Conservation (phyloP, 2,797 vertebrate species). For the Galagoides demidoff region DNA sequence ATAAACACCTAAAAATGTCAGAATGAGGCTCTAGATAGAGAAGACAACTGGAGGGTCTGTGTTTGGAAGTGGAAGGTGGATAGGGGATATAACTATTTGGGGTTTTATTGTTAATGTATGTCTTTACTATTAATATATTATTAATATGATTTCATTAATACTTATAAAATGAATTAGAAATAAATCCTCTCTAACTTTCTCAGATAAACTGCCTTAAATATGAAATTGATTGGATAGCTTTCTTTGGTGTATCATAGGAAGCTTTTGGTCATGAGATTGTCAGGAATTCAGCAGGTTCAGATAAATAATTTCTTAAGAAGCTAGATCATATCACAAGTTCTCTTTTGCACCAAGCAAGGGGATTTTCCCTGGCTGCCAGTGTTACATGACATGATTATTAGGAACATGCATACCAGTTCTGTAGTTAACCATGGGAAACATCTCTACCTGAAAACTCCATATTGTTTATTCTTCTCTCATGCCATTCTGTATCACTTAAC, state of each 20-base stretch:
- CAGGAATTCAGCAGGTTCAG: slow-evolving; percentile 11
- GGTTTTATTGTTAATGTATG: slow-evolving; percentile 50
- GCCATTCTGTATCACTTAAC: background rate
- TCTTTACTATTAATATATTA: slow-evolving; percentile 43
- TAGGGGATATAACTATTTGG: background rate
- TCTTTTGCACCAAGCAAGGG: background rate
- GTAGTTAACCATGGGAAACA: background rate
- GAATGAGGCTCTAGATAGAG: background rate
- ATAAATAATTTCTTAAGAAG: background rate
- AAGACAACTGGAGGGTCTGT: slow-evolving; percentile 9
- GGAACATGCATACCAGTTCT: background rate
- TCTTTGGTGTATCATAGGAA: background rate
- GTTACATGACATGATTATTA: background rate
- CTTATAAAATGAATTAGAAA: background rate
- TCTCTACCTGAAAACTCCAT: background rate
- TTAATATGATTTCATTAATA: background rate
- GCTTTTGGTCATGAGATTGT: background rate
- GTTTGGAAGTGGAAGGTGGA: slow-evolving; percentile 16
- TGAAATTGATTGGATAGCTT: slow-evolving; percentile 16
- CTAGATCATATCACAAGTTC: slow-evolving; percentile 2
- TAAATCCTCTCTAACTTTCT: slow-evolving; percentile 40
- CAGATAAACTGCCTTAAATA: background rate
- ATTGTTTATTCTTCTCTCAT: background rate
- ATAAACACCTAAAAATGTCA: background rate
- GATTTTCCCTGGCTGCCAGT: background rate